Evolutionary conservation across 2,888 invertebrate genomes (phyloP), one percentile per base, ranked within the genome.

Genomic region (Rotaria sp.): DNA sequence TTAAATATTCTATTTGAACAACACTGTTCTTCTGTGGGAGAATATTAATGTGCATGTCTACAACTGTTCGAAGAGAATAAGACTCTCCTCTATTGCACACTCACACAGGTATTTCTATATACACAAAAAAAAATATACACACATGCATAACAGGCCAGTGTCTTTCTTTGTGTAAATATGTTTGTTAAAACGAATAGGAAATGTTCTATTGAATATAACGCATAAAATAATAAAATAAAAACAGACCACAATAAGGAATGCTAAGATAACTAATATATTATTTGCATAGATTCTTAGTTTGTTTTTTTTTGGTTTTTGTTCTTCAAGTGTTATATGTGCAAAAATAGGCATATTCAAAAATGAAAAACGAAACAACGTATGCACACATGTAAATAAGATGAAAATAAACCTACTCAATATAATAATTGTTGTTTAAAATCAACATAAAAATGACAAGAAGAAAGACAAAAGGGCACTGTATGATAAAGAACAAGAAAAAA

Each of bases 401-500:
- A 67, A 67, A 67, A 67, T 35, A 67, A 67, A 67, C 67, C 67
- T 67, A 35, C 35, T 67, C 35, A 67, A 30, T 67, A 67, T 30
- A 30, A 15, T 35, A 35, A 35, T 35, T 0, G 15, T 7, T 52
- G 35, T 35, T 67, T 26, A 80, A 80, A 80, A 80, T 80, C 4
- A 45, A 26, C 13, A 80, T n/a, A 45, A 80, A 41, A 80, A 80
- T 45, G 45, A 80, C 38, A 80, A 45, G 15, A 80, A 80, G 80
- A 80, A 80, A 80, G 80, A 80, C 80, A 2, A 80, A 45, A 50
- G 45, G 80, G 80, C 80, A 80, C 80, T 80, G 80, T 80, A 80
- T 41, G 38, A 41, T 24, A 10, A 45, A 45, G 57, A 59, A 30
- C 30, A 59, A 59, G 11, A 30, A 13, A 13, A 55, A 26, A 7